phyloP scores from a whole-genome alignment of 2,797 vertebrate genomes.

The Poeciliopsis presidionis region DNA sequence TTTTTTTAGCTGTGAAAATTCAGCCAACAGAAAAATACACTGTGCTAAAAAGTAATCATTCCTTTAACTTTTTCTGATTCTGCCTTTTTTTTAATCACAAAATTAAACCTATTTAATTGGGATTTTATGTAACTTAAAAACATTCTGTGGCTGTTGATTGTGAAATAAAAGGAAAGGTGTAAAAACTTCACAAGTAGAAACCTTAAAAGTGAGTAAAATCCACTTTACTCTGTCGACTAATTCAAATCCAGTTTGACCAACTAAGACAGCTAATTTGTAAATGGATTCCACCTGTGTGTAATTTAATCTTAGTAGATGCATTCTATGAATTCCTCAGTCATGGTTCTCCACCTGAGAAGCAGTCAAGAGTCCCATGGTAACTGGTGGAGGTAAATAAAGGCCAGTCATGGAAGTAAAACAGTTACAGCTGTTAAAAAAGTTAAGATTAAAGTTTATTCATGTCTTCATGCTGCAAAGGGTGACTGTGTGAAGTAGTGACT shows the following conservation, averaged over 20 bases:
- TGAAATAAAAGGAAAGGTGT: background rate
- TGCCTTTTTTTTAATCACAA: background rate
- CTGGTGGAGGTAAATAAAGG: background rate
- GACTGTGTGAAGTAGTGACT: background rate
- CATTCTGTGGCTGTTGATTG: background rate
- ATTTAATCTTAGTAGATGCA: background rate
- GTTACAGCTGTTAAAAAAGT: background rate
- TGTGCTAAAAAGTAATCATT: background rate
- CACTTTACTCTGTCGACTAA: background rate
- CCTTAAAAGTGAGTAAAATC: background rate
- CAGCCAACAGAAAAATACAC: background rate
- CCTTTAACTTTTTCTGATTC: background rate
- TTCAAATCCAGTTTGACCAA: background rate
- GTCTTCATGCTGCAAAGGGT: background rate
- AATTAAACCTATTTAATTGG: background rate
- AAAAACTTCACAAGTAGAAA: background rate
- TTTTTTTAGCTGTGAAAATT: constrained; percentile 1
- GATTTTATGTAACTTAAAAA: background rate
- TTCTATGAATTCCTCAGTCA: background rate
- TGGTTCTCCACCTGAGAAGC: background rate
- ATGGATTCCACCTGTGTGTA: background rate
- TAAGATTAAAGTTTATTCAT: background rate
- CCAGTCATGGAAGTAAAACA: background rate
- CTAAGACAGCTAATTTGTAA: background rate
- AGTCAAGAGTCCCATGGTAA: background rate